Evolutionary conservation across 1,140 invertebrate genomes (phyloP), one percentile per base, ranked within the genome.

Genomic region (Prorops nasuta): DNA sequence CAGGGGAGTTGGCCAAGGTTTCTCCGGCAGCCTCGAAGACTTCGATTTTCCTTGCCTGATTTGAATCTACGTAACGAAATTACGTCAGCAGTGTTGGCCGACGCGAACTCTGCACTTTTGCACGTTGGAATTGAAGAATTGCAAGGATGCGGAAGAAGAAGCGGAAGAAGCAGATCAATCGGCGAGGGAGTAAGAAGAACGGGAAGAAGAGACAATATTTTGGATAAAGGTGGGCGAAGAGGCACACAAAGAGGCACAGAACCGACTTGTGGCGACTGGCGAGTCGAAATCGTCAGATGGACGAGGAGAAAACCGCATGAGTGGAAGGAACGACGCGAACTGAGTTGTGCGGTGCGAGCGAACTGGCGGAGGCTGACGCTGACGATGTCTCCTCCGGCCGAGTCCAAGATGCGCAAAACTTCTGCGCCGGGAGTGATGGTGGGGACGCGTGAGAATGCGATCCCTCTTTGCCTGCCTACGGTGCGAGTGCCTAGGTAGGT

Each of bases 311-410:
- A 57, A 58, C 63, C 60, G 53, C 46, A 47, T 56, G 44, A 44
- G 44, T 45, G 37, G 44, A 60, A 57, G 58, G 62, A 71, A 54
- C 64, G 60, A 64, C 66, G 63, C 67, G 63, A 62, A 74, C 72
- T 74, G 60, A 72, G 44, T 57, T 62, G 65, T 58, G 63, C 54
- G 54, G 49, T 45, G 54, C n/a, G n/a, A n/a, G 63, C 67, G 63
- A 63, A 74, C 72, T 73, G 59, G 71, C 43, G 57, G 61, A 64
- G 57, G 64, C 54, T 51, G 50, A 46, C 52, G 60, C 52, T 45
- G 58, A 21, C 61, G 58, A 54, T 54, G 54, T 60, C 60, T 66
- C 60, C 20, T 51, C 48, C 54, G 40, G 44, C 52, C 46, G 38
- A 32, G 31, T 36, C 19, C 18, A 41, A 28, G 28, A 34, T 46